phyloP scores from a whole-genome alignment of 2,888 invertebrate genomes.

The Drosophila cognata region DNA sequence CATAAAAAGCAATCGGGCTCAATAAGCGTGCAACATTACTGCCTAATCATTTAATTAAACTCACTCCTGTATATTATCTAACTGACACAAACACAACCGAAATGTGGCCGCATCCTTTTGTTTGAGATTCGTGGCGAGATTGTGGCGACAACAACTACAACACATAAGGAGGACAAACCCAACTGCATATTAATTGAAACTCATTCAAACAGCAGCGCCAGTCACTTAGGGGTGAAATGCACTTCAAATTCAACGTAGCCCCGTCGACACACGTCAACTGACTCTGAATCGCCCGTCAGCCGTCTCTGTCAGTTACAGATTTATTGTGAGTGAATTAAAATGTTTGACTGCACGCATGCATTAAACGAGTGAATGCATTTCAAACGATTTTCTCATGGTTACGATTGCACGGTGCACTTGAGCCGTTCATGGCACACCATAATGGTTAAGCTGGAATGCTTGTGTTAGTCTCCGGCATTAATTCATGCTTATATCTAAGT shows the following conservation, averaged over 20 bases:
- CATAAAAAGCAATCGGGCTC: slow-evolving; percentile 51
- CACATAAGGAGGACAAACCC: slow-evolving; percentile 15
- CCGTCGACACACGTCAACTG: slow-evolving; percentile 10
- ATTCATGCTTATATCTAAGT: slow-evolving; percentile 29
- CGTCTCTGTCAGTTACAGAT: slow-evolving; percentile 21
- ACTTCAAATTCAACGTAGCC: slow-evolving; percentile 14
- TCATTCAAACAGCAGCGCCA: slow-evolving; percentile 36
- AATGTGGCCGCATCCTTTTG: slow-evolving; percentile 33
- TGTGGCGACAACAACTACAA: slow-evolving; percentile 8
- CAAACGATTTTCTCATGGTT: slow-evolving; percentile 48
- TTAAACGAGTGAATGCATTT: slow-evolving; percentile 66
- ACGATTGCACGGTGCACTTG: slow-evolving; percentile 48
- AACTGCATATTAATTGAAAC: slow-evolving; percentile 71
- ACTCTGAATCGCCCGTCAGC: background rate
- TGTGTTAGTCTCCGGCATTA: slow-evolving; percentile 15
- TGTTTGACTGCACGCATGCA: slow-evolving; percentile 51
- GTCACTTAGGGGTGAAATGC: slow-evolving; percentile 16
- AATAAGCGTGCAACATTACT: slow-evolving; percentile 23
- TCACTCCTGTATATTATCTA: background rate
- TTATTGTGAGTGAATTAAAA: slow-evolving; percentile 59
- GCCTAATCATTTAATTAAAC: slow-evolving; percentile 57
- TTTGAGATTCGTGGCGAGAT: slow-evolving; percentile 11
- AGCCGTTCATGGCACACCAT: slow-evolving; percentile 13
- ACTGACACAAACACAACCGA: background rate
- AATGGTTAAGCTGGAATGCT: slow-evolving; percentile 1